Conservation (phyloP, 2,797 vertebrate genomes). For the Botia almorhae region DNA sequence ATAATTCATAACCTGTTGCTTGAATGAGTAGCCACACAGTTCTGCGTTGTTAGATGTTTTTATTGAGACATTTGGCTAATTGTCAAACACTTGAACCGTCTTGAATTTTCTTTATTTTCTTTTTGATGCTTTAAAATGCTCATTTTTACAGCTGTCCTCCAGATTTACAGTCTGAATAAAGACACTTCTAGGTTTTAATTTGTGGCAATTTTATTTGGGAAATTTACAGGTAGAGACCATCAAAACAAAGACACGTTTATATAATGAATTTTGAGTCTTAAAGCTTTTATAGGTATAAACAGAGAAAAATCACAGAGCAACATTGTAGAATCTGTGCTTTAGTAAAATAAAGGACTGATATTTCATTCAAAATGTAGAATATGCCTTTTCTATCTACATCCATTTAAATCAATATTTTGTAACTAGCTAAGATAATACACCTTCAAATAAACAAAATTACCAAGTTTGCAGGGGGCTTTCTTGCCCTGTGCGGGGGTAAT, state of each 20-base stretch:
- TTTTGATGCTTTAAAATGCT: neutral
- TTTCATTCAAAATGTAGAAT: too few relatives aligned
- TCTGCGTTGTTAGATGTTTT: neutral
- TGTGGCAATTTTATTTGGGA: neutral
- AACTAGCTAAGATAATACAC: neutral
- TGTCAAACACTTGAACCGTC: neutral
- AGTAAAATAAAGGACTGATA: neutral
- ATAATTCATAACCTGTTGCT: neutral
- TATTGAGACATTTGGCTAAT: neutral
- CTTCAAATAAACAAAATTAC: conserved; percentile 51
- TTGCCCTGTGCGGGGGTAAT: conserved; percentile 63
- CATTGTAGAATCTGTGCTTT: neutral
- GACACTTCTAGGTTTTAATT: neutral
- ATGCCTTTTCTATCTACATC: too few relatives aligned
- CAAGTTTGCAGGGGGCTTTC: conserved; percentile 63
- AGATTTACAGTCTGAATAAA: neutral
- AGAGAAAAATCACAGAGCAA: too few relatives aligned
- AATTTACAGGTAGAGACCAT: neutral
- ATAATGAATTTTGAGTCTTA: neutral
- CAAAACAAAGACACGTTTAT: neutral
- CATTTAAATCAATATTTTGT: neutral
- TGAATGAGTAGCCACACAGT: neutral
- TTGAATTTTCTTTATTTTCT: neutral
- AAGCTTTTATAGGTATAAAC: neutral
- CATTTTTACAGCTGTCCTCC: conserved; percentile 5